phyloP scores from a whole-genome alignment of 2,888 invertebrate species.

The Fabriciana adippe region DNA sequence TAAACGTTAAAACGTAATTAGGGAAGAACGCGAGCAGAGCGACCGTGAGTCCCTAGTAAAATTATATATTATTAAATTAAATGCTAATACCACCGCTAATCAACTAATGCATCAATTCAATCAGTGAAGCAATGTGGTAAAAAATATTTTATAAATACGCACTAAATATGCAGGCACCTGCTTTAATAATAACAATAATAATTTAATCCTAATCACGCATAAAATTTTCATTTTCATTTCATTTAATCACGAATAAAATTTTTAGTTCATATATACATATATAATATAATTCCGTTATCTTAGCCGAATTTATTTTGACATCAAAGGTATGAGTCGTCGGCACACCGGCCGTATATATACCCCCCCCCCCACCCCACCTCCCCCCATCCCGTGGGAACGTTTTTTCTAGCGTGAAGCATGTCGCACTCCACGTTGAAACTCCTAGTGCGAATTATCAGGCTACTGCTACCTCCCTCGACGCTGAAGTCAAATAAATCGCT shows the following conservation, averaged over 20 bases:
- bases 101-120: too few species aligned
- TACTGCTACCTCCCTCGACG: slow-evolving; percentile 32
- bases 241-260: neutral
- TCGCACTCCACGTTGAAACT: slow-evolving; percentile 27
- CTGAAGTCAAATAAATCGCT: slow-evolving; percentile 34
- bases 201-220: neutral
- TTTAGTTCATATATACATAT: neutral
- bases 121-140: too few species aligned
- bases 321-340: slow-evolving; percentile 10
- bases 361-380: neutral
- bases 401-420: slow-evolving; percentile 28
- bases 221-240: neutral
- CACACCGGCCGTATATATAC: slow-evolving; percentile 17
- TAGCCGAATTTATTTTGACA: neutral
- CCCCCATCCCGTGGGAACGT: slow-evolving; percentile 8
- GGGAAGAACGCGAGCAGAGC: too few species aligned
- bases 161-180: too few species aligned
- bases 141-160: too few species aligned
- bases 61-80: too few species aligned
- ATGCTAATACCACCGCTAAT: too few species aligned
- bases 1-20: too few species aligned
- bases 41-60: too few species aligned
- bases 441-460: slow-evolving; percentile 35
- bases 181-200: too few species aligned
- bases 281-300: slow-evolving; percentile 5